phyloP scores from a whole-genome alignment of 2,113 vertebrate species.

The Perca fluviatilis region DNA sequence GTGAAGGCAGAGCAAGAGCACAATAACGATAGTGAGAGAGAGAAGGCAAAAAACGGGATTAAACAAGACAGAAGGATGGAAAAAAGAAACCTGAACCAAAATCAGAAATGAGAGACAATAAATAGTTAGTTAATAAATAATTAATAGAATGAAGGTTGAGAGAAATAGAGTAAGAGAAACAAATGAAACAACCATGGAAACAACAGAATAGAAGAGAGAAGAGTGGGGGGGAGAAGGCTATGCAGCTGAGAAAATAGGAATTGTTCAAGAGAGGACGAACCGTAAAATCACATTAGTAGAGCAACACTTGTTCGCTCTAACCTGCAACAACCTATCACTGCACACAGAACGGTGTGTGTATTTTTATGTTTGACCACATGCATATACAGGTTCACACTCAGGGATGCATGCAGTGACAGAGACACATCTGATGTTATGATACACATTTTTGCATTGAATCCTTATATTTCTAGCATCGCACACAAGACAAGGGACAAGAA shows the following conservation, averaged over 20 bases:
- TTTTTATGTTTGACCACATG: not conserved
- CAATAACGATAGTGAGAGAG: not conserved
- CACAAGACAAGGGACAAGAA: not conserved
- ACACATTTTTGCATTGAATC: not conserved
- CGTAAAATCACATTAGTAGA: constrained; percentile 58
- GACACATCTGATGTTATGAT: not conserved
- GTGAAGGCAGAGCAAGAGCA: not conserved
- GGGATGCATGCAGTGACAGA: not conserved
- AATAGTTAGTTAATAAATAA: constrained; percentile 1
- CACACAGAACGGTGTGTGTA: not conserved
- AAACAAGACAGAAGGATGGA: not conserved
- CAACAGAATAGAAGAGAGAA: not conserved
- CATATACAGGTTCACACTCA: not conserved
- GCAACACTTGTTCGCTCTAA: constrained; percentile 17
- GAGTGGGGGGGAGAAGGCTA: not conserved
- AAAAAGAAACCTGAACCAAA: constrained; percentile 15
- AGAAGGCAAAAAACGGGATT: constrained; percentile 7
- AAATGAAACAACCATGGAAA: not conserved
- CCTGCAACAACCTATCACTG: constrained; percentile 1
- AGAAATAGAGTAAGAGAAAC: not conserved
- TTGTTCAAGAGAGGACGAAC: constrained; percentile 43
- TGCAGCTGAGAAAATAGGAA: constrained; percentile 21
- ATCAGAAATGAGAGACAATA: not conserved
- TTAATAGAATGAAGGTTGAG: not conserved
- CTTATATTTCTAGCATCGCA: not conserved